Conservation (phyloP, 2,797 vertebrate genomes). For the Bryconaethiops microstoma region DNA sequence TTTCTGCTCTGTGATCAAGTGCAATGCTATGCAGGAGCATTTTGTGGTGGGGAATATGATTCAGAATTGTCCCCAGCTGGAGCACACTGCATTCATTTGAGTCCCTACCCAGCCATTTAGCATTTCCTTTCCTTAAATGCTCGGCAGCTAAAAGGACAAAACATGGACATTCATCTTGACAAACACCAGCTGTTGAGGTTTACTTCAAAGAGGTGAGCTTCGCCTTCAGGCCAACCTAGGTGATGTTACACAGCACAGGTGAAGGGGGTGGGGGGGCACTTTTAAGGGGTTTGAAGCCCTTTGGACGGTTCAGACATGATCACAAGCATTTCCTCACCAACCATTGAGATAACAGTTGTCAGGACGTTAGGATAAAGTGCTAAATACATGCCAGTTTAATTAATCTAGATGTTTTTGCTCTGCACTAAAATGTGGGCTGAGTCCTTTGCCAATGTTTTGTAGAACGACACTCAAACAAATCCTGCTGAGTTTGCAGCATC, state of each 20-base stretch:
- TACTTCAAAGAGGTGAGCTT: conserved; percentile 65
- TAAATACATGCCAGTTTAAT: conserved; percentile 37
- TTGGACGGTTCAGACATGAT: conserved; percentile 22
- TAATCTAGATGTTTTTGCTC: conserved; percentile 27
- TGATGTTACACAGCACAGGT: conserved; percentile 66
- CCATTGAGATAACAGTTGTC: not conserved
- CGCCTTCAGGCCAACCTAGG: conserved; percentile 67
- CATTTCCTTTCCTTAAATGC: conserved; percentile 64
- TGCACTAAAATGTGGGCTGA: not conserved
- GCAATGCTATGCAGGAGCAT: conserved; percentile 45
- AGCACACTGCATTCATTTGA: conserved; percentile 59
- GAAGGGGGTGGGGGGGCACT: conserved; percentile 67
- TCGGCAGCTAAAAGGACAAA: conserved; percentile 56
- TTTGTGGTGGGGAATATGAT: conserved; percentile 43
- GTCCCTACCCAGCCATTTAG: conserved; percentile 65
- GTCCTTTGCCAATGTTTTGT: not conserved
- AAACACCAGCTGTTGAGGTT: conserved; percentile 73
- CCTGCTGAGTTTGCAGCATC: conserved; percentile 10
- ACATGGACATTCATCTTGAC: conserved; percentile 69
- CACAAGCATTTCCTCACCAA: conserved; percentile 28
- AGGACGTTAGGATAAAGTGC: conserved; percentile 17
- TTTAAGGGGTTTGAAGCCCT: conserved; percentile 44
- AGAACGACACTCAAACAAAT: not conserved
- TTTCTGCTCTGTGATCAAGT: conserved; percentile 30
- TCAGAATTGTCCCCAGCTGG: conserved; percentile 59